Evolutionary conservation across 2,888 invertebrate species (phyloP).

Genomic region (Ephialtes manifestator): DNA sequence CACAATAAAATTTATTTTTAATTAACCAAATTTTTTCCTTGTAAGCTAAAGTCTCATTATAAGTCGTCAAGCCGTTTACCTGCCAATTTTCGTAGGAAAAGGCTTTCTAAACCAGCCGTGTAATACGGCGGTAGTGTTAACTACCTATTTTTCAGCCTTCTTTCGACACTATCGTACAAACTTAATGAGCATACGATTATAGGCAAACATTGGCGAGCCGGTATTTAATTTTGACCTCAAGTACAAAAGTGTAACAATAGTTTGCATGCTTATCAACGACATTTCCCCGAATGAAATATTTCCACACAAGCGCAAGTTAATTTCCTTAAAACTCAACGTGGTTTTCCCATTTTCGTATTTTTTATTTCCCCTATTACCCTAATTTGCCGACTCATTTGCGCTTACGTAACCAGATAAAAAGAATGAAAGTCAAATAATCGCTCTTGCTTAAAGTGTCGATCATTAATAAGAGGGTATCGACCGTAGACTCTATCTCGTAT

Average conservation of each 20-base stretch:
- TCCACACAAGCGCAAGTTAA: neutral
- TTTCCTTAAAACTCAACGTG: neutral
- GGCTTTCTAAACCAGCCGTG: neutral
- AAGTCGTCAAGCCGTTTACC: neutral
- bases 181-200: neutral
- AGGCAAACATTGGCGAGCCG: neutral
- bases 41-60: neutral
- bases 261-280: conserved; percentile 4
- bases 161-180: neutral
- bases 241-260: neutral
- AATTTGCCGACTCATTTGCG: neutral
- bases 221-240: conserved; percentile 12
- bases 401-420: conserved; percentile 10
- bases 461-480: neutral
- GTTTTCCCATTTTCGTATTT: neutral
- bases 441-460: neutral
- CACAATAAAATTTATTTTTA: no score
- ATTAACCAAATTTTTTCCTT: neutral
- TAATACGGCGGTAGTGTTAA: neutral
- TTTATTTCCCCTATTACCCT: neutral
- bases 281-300: neutral
- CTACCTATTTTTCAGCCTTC: neutral
- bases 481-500: neutral
- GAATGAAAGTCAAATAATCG: neutral
- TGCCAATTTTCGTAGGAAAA: neutral